Evolutionary conservation across 1,140 invertebrate species (phyloP), one percentile per base, ranked within the genome.

Genomic region (Argopecten irradians): DNA sequence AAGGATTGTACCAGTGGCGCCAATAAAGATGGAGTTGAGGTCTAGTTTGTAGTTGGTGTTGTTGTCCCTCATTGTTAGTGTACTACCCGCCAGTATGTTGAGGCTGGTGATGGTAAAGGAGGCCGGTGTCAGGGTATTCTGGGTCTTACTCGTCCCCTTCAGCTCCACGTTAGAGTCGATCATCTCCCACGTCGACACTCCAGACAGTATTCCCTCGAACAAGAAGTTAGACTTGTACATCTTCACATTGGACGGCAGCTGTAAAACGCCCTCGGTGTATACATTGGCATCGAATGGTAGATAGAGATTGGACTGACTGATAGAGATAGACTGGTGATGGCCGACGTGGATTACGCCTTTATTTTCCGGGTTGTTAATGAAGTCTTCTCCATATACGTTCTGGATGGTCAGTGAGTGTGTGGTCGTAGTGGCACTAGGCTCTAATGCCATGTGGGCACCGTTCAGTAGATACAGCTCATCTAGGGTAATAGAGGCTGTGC

Each of bases 371-470:
- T 91, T 86, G 89, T 87, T 89, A 14, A 90, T 88, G 88, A 92
- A 92, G 46, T 88, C 87, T 2, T 43, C 35, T 8, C 92, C 93
- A 85, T 88, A 92, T 19, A 93, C 88, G 7, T 46, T 83, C 43
- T 91, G 86, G 14, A 89, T 89, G 0, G 85, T 90, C 14, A 93
- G 36, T 11, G 86, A 87, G 82, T 91, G 86, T 16, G 41, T 82
- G 82, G 83, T 88, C 16, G 85, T 82, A 55, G 84, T 90, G 9
- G 85, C 55, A 55, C 86, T 91, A 19, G 93, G 91, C 82, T 93
- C 90, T n/a, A 94, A 35, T 0, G 92, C 93, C 32, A 93, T 82
- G 82, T 93, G 93, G 34, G 93, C 93, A 46, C 93, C 93, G 84
- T 92, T 91, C 22, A 83, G 88, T 33, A 94, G 84, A 85, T 91